Base-by-base conservation (phyloP, 2,888 invertebrate species). In the Tipula helvola region DNA sequence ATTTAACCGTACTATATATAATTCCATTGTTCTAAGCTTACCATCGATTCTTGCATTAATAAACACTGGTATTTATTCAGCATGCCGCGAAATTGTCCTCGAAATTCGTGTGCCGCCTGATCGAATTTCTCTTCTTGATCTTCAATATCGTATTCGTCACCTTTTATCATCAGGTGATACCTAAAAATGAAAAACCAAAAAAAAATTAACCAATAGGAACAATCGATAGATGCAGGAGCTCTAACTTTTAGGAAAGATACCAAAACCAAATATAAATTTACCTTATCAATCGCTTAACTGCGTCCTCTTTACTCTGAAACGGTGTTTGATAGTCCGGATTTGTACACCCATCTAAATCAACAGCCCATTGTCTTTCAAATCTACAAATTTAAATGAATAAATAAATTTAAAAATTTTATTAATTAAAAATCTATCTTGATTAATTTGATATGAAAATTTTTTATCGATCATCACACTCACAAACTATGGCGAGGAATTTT, bases 41-140 rank as follows among this genome's bases (percentile, higher is more conserved):
- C 96, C 95, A 95, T 95, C 90, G 96, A 96, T 89, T 96, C 96
- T 91, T 95, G 95, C 89, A 96, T 92, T 86, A 96, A 92, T 87
- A 96, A 92, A 90, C 94, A 93, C 88, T 95, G 93, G 90, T 95
- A 96, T 90, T 96, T 96, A 89, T 95, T 94, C 89, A 94, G 93
- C 93, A 96, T 94, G 88, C 93, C 92, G 42, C 93, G 93, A 89
- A 95, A 95, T 91, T 95, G 96, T 88, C 94, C 94, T 57, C 95
- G 92, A 88, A 96, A 93, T 89, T 94, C 94, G 88, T 94, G 91
- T 1, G 95, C 94, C 1, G 94, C 94, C 88, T 94, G 92, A 89
- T 95, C 95, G 89, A 95, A 95, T 89, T 95, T 94, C 88, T 94
- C 94, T 89, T 95, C 95, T 39, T 95, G 95, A 88, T 95, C 95